phyloP scores from a whole-genome alignment of 2,888 invertebrate genomes.

The Charanyca ferruginea region DNA sequence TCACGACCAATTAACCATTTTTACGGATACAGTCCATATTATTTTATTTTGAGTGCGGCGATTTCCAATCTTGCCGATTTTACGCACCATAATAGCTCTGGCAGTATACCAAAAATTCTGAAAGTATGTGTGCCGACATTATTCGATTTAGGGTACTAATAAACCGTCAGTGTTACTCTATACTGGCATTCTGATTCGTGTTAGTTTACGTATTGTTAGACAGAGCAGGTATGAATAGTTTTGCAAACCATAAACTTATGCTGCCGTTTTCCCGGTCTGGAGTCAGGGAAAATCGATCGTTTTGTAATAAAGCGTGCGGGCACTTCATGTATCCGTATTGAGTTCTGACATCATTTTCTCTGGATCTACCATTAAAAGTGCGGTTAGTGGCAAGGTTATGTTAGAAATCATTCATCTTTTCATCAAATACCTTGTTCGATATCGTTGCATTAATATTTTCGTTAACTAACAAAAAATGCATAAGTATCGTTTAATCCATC shows the following conservation, averaged over 20 bases:
- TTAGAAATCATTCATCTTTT: not conserved
- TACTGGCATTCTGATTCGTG: not conserved
- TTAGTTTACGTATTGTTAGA: not conserved
- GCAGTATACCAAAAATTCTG: constrained; percentile 55
- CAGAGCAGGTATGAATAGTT: constrained; percentile 3
- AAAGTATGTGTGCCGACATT: constrained; percentile 31
- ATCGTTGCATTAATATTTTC: constrained; percentile 1
- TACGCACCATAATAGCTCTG: constrained; percentile 50
- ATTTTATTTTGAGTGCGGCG: constrained; percentile 38
- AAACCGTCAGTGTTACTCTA: constrained; percentile 15
- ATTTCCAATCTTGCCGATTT: constrained; percentile 51
- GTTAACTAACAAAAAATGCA: not conserved
- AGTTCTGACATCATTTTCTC: not conserved
- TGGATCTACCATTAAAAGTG: constrained; percentile 2
- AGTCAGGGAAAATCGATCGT: constrained; percentile 11
- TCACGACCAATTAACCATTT: constrained; percentile 65
- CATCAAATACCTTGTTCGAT: not conserved
- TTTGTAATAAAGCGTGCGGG: constrained; percentile 16
- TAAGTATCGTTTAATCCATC: not conserved
- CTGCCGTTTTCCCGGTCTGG: not conserved
- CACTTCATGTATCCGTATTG: constrained; percentile 14
- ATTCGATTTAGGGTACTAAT: constrained; percentile 33
- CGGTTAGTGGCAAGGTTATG: not conserved
- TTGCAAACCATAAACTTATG: constrained; percentile 8
- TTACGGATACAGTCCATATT: constrained; percentile 48